Conservation (phyloP, 2,797 vertebrate genomes). For the Tragopan temminckii region DNA sequence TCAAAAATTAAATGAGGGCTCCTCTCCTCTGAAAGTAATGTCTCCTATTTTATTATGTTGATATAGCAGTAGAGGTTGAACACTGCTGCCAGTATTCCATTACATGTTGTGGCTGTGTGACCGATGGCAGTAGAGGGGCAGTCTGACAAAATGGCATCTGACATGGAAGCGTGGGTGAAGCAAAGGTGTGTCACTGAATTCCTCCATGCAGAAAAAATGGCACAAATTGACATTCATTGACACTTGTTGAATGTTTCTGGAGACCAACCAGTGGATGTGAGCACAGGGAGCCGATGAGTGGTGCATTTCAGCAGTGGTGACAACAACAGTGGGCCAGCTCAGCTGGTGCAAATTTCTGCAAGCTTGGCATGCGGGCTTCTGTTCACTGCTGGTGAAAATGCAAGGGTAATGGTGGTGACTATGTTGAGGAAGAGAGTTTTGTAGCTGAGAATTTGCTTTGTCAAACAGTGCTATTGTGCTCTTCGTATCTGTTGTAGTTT, state of each 20-base stretch:
- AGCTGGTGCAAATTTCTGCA: background rate
- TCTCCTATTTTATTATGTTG: background rate
- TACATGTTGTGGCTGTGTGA: background rate
- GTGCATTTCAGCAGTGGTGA: background rate
- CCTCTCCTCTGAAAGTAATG: background rate
- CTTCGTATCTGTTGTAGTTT: background rate
- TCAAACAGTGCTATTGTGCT: background rate
- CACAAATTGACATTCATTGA: background rate
- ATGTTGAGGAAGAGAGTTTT: background rate
- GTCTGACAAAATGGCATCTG: background rate
- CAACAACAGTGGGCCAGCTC: background rate
- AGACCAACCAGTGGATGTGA: background rate
- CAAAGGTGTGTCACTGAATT: background rate
- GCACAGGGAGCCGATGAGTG: background rate
- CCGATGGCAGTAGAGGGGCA: background rate
- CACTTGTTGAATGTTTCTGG: background rate
- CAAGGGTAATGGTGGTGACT: background rate
- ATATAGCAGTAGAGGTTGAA: background rate
- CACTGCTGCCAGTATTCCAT: background rate
- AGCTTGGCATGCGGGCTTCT: too few species aligned
- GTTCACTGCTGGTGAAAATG: background rate
- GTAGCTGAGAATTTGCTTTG: background rate
- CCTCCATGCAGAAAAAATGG: background rate
- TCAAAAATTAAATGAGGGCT: background rate
- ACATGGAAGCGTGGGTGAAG: background rate